These are phyloP conservation scores for Kryptolebias marmoratus DNA, from an alignment of 2,113 vertebrate species.

Conservation along the genomic window DNA sequence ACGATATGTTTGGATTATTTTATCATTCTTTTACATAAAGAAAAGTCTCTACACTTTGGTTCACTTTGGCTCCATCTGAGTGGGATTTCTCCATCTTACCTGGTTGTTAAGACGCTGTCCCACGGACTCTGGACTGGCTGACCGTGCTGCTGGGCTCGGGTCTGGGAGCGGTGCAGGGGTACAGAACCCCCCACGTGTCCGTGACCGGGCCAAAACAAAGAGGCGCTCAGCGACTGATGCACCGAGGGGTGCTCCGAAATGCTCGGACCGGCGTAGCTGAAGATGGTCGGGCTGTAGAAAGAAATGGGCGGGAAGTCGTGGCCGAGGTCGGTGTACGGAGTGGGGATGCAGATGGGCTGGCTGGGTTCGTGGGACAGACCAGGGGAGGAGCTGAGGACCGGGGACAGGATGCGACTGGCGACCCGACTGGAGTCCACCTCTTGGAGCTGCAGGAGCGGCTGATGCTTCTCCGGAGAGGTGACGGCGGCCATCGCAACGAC, in stretches of 20 bases:
- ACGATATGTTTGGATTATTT: too few relatives aligned
- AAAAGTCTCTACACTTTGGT: too few relatives aligned
- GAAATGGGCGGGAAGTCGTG: slow-evolving; percentile 87
- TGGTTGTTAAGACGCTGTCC: slow-evolving; percentile 78
- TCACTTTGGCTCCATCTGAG: too few relatives aligned
- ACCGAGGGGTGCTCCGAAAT: slow-evolving; percentile 75
- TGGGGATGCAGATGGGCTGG: slow-evolving; percentile 87
- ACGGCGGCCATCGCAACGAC: slow-evolving; percentile 68
- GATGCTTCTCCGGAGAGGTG: slow-evolving; percentile 58
- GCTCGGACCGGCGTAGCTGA: slow-evolving; percentile 81
- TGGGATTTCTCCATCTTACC: slow-evolving; percentile 67
- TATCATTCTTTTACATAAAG: too few relatives aligned
- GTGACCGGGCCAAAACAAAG: slow-evolving; percentile 84
- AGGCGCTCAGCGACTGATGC: slow-evolving; percentile 84
- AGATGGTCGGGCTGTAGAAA: slow-evolving; percentile 87
- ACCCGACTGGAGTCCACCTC: slow-evolving; percentile 82
- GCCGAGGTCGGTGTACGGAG: slow-evolving; percentile 86
- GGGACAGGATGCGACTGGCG: slow-evolving; percentile 80
- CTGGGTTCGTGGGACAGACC: slow-evolving; percentile 78
- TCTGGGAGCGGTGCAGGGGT: slow-evolving; percentile 82
- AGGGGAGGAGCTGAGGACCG: slow-evolving; percentile 80
- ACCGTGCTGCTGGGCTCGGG: slow-evolving; percentile 79
- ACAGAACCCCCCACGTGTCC: slow-evolving; percentile 83
- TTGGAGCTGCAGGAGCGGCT: slow-evolving; percentile 72
- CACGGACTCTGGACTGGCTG: slow-evolving; percentile 84